Conservation (phyloP, 2,888 invertebrate genomes). For the Dasypogon diadema region DNA sequence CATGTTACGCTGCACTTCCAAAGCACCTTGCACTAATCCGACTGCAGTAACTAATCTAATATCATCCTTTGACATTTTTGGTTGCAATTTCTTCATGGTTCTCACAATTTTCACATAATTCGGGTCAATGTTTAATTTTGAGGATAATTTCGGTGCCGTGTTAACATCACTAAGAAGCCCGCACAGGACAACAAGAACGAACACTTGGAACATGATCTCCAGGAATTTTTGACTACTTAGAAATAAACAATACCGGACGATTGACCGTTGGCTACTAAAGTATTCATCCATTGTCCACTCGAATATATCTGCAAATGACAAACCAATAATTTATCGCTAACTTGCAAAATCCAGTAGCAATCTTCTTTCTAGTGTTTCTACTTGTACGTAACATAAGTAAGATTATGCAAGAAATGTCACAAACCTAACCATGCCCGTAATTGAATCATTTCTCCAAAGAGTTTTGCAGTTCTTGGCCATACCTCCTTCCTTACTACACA, state of each 20-base stretch:
- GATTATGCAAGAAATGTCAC: slow-evolving; percentile 10
- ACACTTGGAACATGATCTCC: background rate
- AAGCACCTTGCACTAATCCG: slow-evolving; percentile 65
- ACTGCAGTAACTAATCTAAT: slow-evolving; percentile 63
- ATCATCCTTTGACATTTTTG: slow-evolving; percentile 62
- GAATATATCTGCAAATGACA: slow-evolving; percentile 51
- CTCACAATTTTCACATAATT: slow-evolving; percentile 62
- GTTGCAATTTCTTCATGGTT: slow-evolving; percentile 63
- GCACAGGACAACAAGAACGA: slow-evolving; percentile 6
- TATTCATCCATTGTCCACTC: background rate
- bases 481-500: background rate
- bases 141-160: slow-evolving; percentile 55
- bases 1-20: slow-evolving; percentile 64
- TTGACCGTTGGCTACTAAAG: slow-evolving; percentile 54
- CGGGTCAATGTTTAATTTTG: slow-evolving; percentile 60
- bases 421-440: slow-evolving; percentile 18
- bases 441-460: slow-evolving; percentile 1
- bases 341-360: slow-evolving; percentile 48
- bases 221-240: background rate
- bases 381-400: background rate
- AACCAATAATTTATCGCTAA: slow-evolving; percentile 55
- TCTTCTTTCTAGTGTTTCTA: background rate
- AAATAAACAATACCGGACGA: slow-evolving; percentile 49
- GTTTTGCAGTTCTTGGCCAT: background rate
- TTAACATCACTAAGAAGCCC: slow-evolving; percentile 53